Conservation (phyloP, 2,797 vertebrate genomes). For the Pachyuromys duprasi region DNA sequence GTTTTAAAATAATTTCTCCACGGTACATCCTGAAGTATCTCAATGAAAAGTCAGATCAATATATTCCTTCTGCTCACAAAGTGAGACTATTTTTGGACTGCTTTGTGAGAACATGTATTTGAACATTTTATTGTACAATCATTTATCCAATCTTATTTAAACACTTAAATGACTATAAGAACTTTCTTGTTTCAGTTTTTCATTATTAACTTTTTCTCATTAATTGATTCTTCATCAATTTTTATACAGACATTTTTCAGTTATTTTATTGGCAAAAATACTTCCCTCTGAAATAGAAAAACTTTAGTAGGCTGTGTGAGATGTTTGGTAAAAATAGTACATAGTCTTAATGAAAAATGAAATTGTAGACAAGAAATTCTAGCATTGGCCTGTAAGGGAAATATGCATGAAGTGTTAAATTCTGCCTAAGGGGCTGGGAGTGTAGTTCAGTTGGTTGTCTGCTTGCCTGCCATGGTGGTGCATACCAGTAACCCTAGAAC, state of each 20-base stretch:
- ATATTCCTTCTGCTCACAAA: conserved; percentile 5
- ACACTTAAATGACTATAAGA: not conserved
- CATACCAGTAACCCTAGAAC: not conserved
- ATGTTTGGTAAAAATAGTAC: not conserved
- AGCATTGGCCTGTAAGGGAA: not conserved
- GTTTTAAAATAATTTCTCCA: conserved; percentile 48
- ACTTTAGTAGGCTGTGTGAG: not conserved
- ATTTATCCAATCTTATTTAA: conserved; percentile 44
- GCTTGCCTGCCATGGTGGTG: not conserved
- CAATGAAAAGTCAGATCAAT: not conserved
- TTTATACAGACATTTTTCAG: not conserved
- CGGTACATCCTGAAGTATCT: not conserved
- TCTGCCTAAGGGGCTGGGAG: not conserved
- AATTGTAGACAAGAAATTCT: not conserved
- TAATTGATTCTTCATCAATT: not conserved
- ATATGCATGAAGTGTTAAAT: not conserved
- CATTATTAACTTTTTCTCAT: conserved; percentile 21
- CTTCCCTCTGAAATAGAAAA: not conserved
- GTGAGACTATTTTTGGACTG: not conserved
- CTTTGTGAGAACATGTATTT: conserved; percentile 39
- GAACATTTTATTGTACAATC: conserved; percentile 15
- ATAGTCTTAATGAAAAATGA: not conserved
- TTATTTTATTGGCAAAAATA: conserved; percentile 36
- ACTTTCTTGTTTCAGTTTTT: conserved; percentile 46
- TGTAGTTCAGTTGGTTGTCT: not conserved